phyloP scores from a whole-genome alignment of 2,797 vertebrate species.

The Alfaro cultratus region DNA sequence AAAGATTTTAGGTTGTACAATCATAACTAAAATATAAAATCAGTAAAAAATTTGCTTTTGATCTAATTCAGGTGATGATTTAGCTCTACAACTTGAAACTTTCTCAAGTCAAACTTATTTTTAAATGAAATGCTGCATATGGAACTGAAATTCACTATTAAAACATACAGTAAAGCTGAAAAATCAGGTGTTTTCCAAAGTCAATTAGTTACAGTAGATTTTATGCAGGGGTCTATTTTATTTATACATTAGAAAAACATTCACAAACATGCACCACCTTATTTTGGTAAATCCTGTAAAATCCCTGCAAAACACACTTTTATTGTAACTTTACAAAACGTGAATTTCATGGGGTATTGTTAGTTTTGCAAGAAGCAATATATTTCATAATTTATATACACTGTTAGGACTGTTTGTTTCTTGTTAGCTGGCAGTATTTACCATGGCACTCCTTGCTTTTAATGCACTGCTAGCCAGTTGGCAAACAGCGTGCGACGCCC shows the following conservation, averaged over 20 bases:
- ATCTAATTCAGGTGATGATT: background rate
- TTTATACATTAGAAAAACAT: background rate
- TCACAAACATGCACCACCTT: background rate
- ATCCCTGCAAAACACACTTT: background rate
- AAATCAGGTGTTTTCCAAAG: background rate
- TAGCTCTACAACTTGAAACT: background rate
- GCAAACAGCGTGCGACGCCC: slow-evolving; percentile 47
- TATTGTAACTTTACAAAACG: background rate
- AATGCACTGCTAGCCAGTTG: slow-evolving; percentile 56
- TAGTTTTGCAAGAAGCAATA: background rate
- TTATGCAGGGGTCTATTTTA: background rate
- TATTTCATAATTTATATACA: background rate
- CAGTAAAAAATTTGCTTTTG: background rate
- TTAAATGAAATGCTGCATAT: background rate
- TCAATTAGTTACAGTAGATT: background rate
- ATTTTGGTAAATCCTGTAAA: background rate
- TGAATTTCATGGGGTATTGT: background rate
- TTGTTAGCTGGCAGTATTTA: slow-evolving; percentile 30
- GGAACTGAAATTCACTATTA: background rate
- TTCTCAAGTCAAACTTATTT: background rate
- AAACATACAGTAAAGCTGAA: background rate
- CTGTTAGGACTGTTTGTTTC: background rate
- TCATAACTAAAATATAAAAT: background rate
- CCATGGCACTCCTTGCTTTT: slow-evolving; percentile 46
- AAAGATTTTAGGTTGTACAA: background rate